Evolutionary conservation across 2,797 vertebrate species (phyloP).

Genomic region (Pantherophis vulpinus): DNA sequence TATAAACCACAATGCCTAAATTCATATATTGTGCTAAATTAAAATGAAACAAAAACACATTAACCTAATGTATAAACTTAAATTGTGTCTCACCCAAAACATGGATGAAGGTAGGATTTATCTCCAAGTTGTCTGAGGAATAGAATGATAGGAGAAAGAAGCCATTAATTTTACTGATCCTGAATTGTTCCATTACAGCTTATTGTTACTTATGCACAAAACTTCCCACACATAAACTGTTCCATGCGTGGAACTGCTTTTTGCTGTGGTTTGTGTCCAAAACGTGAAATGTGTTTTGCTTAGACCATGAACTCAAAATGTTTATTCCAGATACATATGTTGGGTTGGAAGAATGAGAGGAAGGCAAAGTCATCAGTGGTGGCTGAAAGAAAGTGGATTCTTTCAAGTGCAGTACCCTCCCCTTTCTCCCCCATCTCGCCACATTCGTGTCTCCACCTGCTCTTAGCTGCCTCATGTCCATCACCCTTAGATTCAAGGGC

Average conservation of each 20-base stretch:
- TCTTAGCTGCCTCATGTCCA: not conserved
- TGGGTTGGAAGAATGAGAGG: not conserved
- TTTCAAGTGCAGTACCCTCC: not conserved
- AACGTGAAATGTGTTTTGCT: not conserved
- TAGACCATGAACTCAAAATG: not conserved
- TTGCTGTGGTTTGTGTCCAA: not conserved
- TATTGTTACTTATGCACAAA: not conserved
- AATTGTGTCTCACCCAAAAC: not conserved
- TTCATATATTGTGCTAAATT: not conserved
- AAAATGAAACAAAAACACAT: not conserved
- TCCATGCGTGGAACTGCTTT: not conserved
- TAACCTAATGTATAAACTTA: not conserved
- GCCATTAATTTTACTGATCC: not conserved
- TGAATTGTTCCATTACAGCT: not conserved
- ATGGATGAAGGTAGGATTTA: not conserved
- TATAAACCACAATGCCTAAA: not conserved
- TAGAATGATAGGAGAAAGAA: not conserved
- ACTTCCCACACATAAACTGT: not conserved
- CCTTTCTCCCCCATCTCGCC: not conserved
- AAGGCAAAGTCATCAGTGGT: not conserved
- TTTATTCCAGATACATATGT: not conserved
- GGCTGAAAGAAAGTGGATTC: not conserved
- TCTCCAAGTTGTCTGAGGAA: not conserved
- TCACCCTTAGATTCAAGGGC: not conserved
- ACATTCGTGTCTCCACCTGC: not conserved